Conservation (phyloP, 1,140 invertebrate species). For the Hylaeus anthracinus region DNA sequence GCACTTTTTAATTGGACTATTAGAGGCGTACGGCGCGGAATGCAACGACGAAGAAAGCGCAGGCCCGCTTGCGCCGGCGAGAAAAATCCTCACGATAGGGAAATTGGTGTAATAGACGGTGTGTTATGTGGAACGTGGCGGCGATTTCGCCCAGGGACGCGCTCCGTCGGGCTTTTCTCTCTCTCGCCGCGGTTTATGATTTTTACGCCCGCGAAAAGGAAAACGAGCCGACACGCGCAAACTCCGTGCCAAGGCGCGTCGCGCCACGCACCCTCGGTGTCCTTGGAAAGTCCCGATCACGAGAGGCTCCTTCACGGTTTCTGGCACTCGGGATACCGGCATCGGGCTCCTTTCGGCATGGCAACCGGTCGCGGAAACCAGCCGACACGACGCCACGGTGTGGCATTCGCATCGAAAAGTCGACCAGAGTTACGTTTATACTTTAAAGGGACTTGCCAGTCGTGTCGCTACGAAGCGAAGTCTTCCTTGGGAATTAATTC, state of each 20-base stretch:
- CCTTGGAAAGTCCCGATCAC: constrained; percentile 64
- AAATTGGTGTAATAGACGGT: constrained; percentile 40
- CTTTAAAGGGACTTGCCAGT: no score
- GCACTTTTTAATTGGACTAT: constrained; percentile 26
- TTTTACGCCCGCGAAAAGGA: constrained; percentile 57
- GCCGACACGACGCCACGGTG: background rate
- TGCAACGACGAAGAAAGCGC: constrained; percentile 21
- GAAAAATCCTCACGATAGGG: constrained; percentile 17
- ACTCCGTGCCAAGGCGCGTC: background rate
- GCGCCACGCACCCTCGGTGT: constrained; percentile 55
- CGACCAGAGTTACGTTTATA: no score
- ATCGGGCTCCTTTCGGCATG: constrained; percentile 34
- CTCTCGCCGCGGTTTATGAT: constrained; percentile 32
- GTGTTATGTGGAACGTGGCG: constrained; percentile 58
- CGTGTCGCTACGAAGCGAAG: no score
- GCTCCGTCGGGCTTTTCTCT: constrained; percentile 37
- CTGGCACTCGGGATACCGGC: constrained; percentile 46
- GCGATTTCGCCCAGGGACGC: constrained; percentile 50
- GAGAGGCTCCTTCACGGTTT: constrained; percentile 61
- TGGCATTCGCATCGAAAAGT: no score
- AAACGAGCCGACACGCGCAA: constrained; percentile 45
- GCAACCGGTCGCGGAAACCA: constrained; percentile 33
- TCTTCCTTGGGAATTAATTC: no score
- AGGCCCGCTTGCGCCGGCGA: background rate
- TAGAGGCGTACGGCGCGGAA: background rate